phyloP scores from a whole-genome alignment of 2,797 vertebrate genomes.

The Lithobates sylvaticus region DNA sequence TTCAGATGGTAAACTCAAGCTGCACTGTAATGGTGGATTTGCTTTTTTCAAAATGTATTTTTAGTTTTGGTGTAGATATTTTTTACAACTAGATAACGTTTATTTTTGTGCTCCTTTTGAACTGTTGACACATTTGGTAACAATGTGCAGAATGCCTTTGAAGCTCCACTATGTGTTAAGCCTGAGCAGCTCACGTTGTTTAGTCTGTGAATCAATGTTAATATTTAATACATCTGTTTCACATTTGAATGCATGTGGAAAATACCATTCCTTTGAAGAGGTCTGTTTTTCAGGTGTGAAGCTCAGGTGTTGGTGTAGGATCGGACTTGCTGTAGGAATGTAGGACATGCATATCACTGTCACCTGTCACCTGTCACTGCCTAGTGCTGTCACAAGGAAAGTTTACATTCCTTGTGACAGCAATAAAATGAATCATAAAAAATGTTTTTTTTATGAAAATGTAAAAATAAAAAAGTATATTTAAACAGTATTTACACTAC shows the following conservation, averaged over 20 bases:
- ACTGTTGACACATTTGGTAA: slow-evolving; percentile 10
- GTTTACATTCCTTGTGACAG: too few relatives aligned
- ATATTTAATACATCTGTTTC: slow-evolving; percentile 54
- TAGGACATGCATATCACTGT: too few relatives aligned
- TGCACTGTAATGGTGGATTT: background rate
- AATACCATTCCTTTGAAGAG: slow-evolving; percentile 31
- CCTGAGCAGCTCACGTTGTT: slow-evolving; percentile 21
- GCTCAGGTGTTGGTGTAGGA: background rate
- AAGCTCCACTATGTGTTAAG: slow-evolving; percentile 16
- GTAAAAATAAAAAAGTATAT: too few relatives aligned
- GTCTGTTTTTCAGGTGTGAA: slow-evolving; percentile 5
- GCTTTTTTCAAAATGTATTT: background rate
- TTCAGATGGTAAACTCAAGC: background rate
- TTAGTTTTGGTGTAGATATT: background rate
- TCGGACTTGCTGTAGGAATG: background rate
- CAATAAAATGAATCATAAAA: too few relatives aligned
- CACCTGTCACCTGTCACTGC: too few relatives aligned
- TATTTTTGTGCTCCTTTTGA: background rate
- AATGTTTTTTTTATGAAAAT: too few relatives aligned
- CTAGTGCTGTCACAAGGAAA: too few relatives aligned
- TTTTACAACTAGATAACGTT: background rate
- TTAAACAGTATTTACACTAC: too few relatives aligned
- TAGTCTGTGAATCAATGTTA: slow-evolving; percentile 44
- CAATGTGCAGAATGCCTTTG: slow-evolving; percentile 50
- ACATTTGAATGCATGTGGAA: slow-evolving; percentile 27